Base-by-base conservation (phyloP, 2,888 invertebrate genomes). In the Erebia aethiops region DNA sequence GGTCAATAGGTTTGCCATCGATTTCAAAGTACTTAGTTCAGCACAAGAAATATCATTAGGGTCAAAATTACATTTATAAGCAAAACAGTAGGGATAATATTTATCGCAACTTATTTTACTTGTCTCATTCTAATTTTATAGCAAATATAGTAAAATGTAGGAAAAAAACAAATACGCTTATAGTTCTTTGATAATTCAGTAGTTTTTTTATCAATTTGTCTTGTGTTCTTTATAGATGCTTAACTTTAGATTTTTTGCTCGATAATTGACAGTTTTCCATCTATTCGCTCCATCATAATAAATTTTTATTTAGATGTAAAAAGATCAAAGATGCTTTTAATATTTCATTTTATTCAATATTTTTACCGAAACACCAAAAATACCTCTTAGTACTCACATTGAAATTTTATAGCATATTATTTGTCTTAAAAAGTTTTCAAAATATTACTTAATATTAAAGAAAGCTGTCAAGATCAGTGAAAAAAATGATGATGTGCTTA, bases 171-270 rank as follows among this genome's bases (percentile, higher is more conserved):
- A 26, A 70, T 18, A 60, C 18, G 74, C 71, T 74, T 71, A 58
- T 72, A 71, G 67, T 66, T 63, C 41, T 56, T 26, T 60, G 43
- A 63, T 18, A 41, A 62, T 49, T 5, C 16, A 58, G 16, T 68
- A 58, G 58, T 52, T 67, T 61, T 65, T 67, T 66, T 60, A 35
- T 71, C 41, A 7, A 60, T 67, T 69, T 75, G 74, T 81, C 76
- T 77, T 88, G 87, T 89, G 82, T 84, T 84, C 84, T 88, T 81
- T 77, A 80, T 89, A 90, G 90, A 88, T 84, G 91, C 91, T 89
- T 91, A 89, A 86, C 82, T 83, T 82, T 87, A 90, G 86, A 87
- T 84, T 83, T 82, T 54, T 54, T 84, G 82, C 85, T 85, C 77
- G 75, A 72, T 84, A 87, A 87, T 88, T 88, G 85, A 76, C 80